A percentile compares a stretch with the other conserved stretches of the same genome.
phyloP scores from a whole-genome alignment of 2,888 invertebrate genomes.

The Thalpophila matura region DNA sequence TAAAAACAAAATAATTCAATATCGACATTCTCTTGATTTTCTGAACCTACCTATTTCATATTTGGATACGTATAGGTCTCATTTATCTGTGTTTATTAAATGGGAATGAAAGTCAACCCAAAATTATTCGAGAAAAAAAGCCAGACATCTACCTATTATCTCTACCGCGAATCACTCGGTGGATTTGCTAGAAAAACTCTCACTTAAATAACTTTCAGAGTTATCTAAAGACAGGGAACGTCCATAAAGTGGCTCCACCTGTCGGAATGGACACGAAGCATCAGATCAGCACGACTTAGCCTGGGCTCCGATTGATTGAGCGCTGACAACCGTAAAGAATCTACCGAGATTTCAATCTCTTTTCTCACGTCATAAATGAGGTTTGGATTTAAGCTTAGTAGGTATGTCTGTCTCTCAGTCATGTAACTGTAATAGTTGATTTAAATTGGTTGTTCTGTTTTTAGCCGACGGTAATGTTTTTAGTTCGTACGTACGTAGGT shows the following conservation, averaged over 20 bases:
- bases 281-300: conserved; percentile 35
- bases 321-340: conserved; percentile 23
- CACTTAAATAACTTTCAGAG: conserved; percentile 32
- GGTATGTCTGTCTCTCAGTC: background rate
- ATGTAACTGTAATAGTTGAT: no score
- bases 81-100: no score
- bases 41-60: background rate
- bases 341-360: background rate
- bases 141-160: no score
- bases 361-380: conserved; percentile 10
- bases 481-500: no score
- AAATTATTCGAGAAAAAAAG: background rate
- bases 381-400: no score
- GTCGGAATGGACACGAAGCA: conserved; percentile 39
- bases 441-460: no score
- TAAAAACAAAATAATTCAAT: background rate
- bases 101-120: no score
- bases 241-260: conserved; percentile 37
- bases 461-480: no score
- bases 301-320: conserved; percentile 27
- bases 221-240: conserved; percentile 15
- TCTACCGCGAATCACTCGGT: no score
- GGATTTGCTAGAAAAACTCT: no score
- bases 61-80: no score
- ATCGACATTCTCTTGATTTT: background rate